Base-by-base conservation (phyloP, 2,113 vertebrate genomes). In the Dipodomys merriami region DNA sequence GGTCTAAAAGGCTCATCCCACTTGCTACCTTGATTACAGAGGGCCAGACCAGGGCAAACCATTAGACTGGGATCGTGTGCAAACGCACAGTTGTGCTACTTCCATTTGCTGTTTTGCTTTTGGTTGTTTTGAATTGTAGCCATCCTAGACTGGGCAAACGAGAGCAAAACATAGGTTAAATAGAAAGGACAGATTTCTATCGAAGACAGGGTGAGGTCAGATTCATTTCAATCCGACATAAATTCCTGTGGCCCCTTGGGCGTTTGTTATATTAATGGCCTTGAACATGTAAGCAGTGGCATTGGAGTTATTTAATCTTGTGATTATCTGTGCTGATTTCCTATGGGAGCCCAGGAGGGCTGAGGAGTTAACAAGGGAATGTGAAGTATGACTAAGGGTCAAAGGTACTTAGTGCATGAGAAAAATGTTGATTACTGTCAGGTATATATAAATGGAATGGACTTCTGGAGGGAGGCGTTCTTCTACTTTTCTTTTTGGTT, bases 241-340 rank as follows among this genome's bases (percentile, higher is more conserved):
- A 88, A 94, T 95, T 88, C 88, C 88, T 23, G 68, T 83, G 83
- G 93, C 95, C 93, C 91, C 88, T 81, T 96, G 96, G 95, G 88
- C 29, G 2, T 97, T 94, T 92, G 94, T 91, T 94, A 92, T 83
- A 95, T 94, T 96, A 96, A 95, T 92, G 95, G 79, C 94, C 96
- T 96, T 93, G 96, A 94, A 95, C 12, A 7, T 85, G 93, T 93
- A 86, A 78, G 92, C 68, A 62, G 92, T 96, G 92, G 79, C 95
- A 82, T 95, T 96, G 96, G 88, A 96, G 94, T 97, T 97, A 96
- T 97, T 96, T 97, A 97, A 96, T 96, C 94, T 97, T 94, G 86
- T 92, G 95, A 97, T 97, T 96, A 97, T 96, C 95, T 97, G 90
- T 0, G 5, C 92, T 90, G 93, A 95, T 97, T 97, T 97, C 96